Evolutionary conservation across 2,113 vertebrate species (phyloP).

Genomic region (Pseudopipra pipra): DNA sequence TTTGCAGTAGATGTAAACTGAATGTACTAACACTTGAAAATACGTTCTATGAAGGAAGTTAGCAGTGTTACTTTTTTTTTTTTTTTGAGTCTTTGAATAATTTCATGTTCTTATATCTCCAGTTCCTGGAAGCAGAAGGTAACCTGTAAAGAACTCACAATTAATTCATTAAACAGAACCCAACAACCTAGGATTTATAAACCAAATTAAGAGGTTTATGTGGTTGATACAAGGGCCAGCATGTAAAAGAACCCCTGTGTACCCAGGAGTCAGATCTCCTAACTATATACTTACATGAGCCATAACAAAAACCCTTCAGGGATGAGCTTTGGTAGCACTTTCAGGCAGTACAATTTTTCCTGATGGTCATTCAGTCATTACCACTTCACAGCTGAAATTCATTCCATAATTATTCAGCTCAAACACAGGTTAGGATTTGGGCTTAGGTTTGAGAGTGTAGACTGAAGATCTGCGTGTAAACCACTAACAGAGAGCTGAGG

Average conservation of each 20-base stretch:
- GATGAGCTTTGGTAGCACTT: neutral
- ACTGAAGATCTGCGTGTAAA: neutral
- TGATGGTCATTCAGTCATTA: neutral
- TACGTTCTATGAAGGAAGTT: neutral
- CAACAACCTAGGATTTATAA: neutral
- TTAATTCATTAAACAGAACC: neutral
- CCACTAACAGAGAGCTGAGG: neutral
- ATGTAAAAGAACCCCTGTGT: neutral
- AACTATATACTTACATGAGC: neutral
- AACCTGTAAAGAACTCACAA: neutral
- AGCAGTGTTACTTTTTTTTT: neutral
- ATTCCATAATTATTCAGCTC: neutral
- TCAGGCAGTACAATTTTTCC: neutral
- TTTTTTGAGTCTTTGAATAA: neutral
- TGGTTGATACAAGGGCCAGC: neutral
- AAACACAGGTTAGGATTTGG: neutral
- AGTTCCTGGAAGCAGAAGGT: neutral
- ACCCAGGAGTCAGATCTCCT: neutral
- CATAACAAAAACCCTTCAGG: neutral
- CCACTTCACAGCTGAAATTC: neutral
- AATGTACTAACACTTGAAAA: neutral
- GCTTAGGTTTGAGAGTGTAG: neutral
- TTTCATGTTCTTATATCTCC: neutral
- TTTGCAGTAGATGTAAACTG: neutral
- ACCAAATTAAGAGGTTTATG: neutral